These are phyloP conservation scores for Aleiodes alternator DNA, from an alignment of 2,888 invertebrate species.

Conservation along the genomic window DNA sequence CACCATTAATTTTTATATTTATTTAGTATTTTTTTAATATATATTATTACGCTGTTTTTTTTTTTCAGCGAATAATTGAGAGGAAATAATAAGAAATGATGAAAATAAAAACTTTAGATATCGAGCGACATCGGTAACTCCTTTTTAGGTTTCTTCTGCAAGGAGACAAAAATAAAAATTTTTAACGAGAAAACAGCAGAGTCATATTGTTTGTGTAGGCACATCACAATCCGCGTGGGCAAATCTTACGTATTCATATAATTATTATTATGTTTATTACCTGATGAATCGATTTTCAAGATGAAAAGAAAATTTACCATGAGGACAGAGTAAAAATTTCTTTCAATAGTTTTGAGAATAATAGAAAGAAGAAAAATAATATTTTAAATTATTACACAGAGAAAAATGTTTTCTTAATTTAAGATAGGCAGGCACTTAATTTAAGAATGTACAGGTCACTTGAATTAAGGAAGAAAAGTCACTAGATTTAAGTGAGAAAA, in stretches of 20 bases:
- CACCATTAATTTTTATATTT: constrained; percentile 7
- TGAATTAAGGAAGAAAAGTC: no score
- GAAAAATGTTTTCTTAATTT: no score
- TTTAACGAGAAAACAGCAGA: background rate
- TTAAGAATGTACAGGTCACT: no score
- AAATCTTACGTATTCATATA: constrained; percentile 15
- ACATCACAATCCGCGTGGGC: constrained; percentile 15
- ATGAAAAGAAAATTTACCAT: background rate
- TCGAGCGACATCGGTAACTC: constrained; percentile 24
- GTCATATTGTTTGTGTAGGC: constrained; percentile 24
- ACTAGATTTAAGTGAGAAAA: no score
- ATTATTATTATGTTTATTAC: constrained; percentile 24
- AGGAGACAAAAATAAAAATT: constrained; percentile 4
- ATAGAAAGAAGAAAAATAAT: no score
- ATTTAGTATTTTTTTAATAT: background rate
- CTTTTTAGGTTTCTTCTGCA: constrained; percentile 16
- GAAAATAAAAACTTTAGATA: background rate
- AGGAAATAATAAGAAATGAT: no score
- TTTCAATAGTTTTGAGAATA: no score
- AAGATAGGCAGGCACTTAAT: no score
- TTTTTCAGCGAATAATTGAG: constrained; percentile 9
- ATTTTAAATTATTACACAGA: no score
- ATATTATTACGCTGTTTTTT: background rate
- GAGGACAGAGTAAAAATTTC: no score
- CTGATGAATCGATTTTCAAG: constrained; percentile 1